phyloP scores from a whole-genome alignment of 2,888 invertebrate species.

The Scaptomyza parva region DNA sequence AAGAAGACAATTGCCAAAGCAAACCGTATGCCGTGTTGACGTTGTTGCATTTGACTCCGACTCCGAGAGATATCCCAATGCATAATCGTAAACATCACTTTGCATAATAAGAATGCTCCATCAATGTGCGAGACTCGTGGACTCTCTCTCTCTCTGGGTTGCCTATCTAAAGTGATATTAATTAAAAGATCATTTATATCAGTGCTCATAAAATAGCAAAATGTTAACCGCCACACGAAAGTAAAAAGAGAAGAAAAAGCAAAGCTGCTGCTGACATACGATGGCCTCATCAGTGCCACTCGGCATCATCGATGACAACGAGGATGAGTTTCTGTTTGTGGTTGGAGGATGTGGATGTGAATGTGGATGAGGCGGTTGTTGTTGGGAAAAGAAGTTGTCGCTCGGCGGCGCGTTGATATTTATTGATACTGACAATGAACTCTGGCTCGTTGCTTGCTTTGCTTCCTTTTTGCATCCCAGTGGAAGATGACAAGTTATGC shows the following conservation, averaged over 20 bases:
- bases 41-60: conserved; percentile 49
- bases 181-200: conserved; percentile 82
- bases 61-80: conserved; percentile 52
- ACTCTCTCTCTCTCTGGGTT: neutral
- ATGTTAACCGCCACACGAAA: conserved; percentile 65
- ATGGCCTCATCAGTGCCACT: conserved; percentile 81
- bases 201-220: conserved; percentile 80
- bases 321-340: conserved; percentile 21
- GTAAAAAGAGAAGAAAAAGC: conserved; percentile 2
- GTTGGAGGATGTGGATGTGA: neutral
- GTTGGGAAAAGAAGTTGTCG: conserved; percentile 69
- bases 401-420: conserved; percentile 74
- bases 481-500: conserved; percentile 78
- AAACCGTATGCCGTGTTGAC: conserved; percentile 34
- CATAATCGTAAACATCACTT: conserved; percentile 82
- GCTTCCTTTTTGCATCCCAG: conserved; percentile 11
- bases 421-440: conserved; percentile 80
- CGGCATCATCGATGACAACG: conserved; percentile 65
- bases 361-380: neutral
- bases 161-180: conserved; percentile 82
- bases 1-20: conserved; percentile 49
- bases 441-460: conserved; percentile 27
- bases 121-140: conserved; percentile 63
- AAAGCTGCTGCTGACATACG: conserved; percentile 57
- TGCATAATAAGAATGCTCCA: conserved; percentile 83